A percentile compares a stretch with the other conserved stretches of the same genome.
These are phyloP conservation scores for Aselliscus stoliczkanus DNA, from an alignment of 2,797 vertebrate species.

Conservation along the genomic window DNA sequence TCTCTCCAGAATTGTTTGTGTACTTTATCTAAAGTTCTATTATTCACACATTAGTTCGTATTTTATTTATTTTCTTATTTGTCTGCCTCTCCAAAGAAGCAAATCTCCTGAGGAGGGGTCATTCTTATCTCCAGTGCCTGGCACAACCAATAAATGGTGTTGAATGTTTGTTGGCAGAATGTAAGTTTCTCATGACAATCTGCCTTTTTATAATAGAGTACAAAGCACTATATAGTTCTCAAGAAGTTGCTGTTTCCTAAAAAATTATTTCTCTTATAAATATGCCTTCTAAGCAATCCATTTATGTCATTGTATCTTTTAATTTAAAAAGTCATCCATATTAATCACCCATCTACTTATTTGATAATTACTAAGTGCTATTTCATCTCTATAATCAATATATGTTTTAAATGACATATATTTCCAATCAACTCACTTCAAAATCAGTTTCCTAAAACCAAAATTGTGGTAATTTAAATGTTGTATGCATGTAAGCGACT, in stretches of 20 bases:
- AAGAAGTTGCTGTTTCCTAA: conserved; percentile 1
- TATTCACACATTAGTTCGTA: background rate
- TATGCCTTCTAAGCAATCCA: background rate
- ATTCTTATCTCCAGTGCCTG: background rate
- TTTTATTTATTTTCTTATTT: conserved; percentile 32
- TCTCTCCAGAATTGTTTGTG: background rate
- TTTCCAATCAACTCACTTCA: background rate
- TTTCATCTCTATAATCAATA: background rate
- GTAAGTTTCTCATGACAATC: background rate
- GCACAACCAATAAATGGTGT: background rate
- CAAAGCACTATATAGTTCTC: background rate
- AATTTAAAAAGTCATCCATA: background rate
- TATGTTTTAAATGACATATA: background rate
- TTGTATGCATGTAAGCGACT: background rate
- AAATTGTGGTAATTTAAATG: background rate
- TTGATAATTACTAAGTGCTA: background rate
- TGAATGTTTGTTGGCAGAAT: background rate
- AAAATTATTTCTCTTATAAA: background rate
- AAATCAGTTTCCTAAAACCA: background rate
- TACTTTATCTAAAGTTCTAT: background rate
- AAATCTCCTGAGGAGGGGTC: background rate
- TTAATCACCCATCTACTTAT: background rate
- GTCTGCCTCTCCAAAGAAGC: background rate
- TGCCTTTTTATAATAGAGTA: background rate
- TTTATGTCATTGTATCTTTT: background rate